Conservation (phyloP, 2,797 vertebrate species). For the Rhynchotus rufescens region DNA sequence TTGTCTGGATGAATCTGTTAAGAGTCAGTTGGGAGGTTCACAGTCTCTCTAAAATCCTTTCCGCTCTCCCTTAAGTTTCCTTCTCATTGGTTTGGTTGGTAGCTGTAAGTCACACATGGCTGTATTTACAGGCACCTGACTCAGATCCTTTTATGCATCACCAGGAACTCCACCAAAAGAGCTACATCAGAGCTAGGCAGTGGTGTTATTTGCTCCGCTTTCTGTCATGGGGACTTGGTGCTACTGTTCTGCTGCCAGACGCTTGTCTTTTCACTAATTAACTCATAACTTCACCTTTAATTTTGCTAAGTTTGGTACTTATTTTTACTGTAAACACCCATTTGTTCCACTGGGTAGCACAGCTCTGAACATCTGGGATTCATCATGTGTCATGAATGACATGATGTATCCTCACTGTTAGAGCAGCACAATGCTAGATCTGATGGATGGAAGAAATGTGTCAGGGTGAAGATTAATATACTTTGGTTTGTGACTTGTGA, state of each 20-base stretch:
- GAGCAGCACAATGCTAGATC: constrained; percentile 75
- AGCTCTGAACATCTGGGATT: constrained; percentile 77
- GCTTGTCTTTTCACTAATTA: constrained; percentile 71
- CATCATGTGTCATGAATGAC: constrained; percentile 77
- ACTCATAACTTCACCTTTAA: constrained; percentile 66
- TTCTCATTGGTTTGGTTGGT: neutral
- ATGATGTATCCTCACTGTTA: constrained; percentile 75
- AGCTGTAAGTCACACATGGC: neutral
- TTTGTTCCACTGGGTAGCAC: constrained; percentile 72
- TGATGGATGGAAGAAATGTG: constrained; percentile 72
- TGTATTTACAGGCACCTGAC: constrained; percentile 45
- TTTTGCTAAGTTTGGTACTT: constrained; percentile 74
- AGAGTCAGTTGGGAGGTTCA: neutral
- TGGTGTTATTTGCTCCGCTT: constrained; percentile 49
- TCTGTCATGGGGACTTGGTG: constrained; percentile 22
- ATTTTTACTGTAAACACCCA: constrained; percentile 65
- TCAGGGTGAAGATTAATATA: constrained; percentile 68
- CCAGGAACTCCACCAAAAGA: constrained; percentile 46
- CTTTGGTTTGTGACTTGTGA: constrained; percentile 68
- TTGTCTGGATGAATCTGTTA: neutral
- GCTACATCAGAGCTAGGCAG: constrained; percentile 27
- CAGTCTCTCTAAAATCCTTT: neutral
- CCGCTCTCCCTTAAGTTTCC: neutral
- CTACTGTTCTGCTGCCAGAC: constrained; percentile 4
- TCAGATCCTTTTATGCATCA: constrained; percentile 58